A percentile compares a stretch with the other conserved stretches of the same genome.
These are phyloP conservation scores for Aplodontia rufa DNA, from an alignment of 2,113 vertebrate genomes.

Conservation along the genomic window DNA sequence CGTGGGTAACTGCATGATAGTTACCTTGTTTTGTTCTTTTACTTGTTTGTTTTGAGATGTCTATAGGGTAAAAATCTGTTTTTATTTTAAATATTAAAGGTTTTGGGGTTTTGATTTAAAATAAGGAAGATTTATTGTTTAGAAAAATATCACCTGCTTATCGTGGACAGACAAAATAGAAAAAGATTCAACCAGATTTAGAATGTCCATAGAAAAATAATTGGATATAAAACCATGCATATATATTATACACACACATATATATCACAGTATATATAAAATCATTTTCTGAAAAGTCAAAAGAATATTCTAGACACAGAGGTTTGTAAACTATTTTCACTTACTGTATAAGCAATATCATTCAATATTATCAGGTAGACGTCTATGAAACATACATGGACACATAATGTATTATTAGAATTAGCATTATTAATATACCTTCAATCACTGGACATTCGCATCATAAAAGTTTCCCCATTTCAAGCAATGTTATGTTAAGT, in stretches of 20 bases:
- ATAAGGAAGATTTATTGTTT: background rate
- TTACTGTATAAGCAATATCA: background rate
- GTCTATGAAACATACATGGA: background rate
- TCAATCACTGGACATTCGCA: background rate
- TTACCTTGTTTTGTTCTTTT: background rate
- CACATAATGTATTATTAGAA: slow-evolving; percentile 19
- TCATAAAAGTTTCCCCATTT: background rate
- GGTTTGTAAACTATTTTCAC: background rate
- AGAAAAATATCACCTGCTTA: background rate
- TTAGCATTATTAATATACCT: slow-evolving; percentile 1
- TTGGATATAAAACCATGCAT: background rate
- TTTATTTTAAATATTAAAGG: slow-evolving; percentile 24
- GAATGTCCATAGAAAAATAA: background rate
- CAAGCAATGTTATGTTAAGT: background rate
- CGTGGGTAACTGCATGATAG: background rate
- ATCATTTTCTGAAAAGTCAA: background rate
- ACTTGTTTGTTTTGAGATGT: background rate
- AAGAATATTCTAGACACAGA: slow-evolving; percentile 8
- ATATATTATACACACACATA: background rate
- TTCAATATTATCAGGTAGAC: background rate
- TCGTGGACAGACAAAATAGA: background rate
- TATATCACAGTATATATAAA: background rate
- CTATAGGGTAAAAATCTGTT: slow-evolving; percentile 32
- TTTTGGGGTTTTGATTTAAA: slow-evolving; percentile 28
- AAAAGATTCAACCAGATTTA: background rate